Conservation (phyloP, 2,113 vertebrate genomes). For the Corythornis vintsioides region DNA sequence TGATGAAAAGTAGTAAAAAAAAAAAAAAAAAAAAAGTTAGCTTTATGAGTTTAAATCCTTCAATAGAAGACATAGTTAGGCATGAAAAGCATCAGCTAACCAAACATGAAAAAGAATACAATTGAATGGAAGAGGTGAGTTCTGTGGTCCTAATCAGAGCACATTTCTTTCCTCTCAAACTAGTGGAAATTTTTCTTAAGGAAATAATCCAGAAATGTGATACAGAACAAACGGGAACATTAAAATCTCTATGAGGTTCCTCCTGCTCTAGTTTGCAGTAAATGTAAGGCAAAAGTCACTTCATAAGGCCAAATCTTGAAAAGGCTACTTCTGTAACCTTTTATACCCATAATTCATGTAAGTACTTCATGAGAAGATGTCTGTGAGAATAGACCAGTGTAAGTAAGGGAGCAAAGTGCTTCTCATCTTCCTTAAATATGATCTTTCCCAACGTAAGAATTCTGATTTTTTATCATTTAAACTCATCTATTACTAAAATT, state of each 20-base stretch:
- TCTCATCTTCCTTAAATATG: background rate
- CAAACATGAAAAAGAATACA: slow-evolving; percentile 31
- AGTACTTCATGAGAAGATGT: slow-evolving; percentile 5
- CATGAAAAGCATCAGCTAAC: slow-evolving; percentile 15
- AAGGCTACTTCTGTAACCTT: background rate
- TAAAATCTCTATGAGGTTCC: slow-evolving; percentile 32
- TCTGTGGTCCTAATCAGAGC: slow-evolving; percentile 42
- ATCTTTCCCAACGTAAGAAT: background rate
- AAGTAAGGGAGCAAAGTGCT: background rate
- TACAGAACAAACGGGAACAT: slow-evolving; percentile 14
- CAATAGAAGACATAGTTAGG: background rate
- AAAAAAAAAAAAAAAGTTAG: background rate
- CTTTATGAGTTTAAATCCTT: slow-evolving; percentile 19
- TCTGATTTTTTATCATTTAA: slow-evolving; percentile 10
- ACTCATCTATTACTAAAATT: background rate
- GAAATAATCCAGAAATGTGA: slow-evolving; percentile 52
- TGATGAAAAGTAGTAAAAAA: background rate
- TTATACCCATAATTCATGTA: background rate
- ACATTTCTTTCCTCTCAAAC: slow-evolving; percentile 38
- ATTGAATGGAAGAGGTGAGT: background rate
- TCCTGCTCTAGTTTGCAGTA: slow-evolving; percentile 8
- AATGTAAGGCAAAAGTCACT: background rate
- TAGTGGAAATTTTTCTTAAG: slow-evolving; percentile 55
- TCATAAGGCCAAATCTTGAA: background rate
- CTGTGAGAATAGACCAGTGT: background rate